Conservation (phyloP, 92 coral and sea anemone genomes). For the Palythoa heliodiscus region DNA sequence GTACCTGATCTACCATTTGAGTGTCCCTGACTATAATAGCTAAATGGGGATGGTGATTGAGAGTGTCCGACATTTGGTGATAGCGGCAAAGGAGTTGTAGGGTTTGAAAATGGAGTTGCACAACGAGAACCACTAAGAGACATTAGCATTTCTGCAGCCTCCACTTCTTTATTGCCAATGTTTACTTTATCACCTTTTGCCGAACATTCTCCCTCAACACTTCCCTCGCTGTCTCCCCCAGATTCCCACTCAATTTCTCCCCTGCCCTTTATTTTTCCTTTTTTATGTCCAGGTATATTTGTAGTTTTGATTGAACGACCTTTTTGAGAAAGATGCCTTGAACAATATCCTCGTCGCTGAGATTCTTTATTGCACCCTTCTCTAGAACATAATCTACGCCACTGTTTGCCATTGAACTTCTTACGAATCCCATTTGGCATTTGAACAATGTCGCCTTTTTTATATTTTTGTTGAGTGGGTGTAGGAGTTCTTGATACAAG, state of each 20-base stretch:
- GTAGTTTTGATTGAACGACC: slow-evolving; percentile 82
- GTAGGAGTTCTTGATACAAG: slow-evolving; percentile 81
- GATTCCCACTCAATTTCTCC: slow-evolving; percentile 99
- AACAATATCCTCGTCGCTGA: slow-evolving; percentile 95
- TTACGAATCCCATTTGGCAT: slow-evolving; percentile 95
- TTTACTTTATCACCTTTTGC: slow-evolving; percentile 22
- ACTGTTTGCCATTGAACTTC: slow-evolving; percentile 97
- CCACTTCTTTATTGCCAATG: slow-evolving; percentile 75
- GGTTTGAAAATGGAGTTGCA: slow-evolving; percentile 89
- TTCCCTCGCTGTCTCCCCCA: slow-evolving; percentile 97
- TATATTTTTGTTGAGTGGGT: slow-evolving; percentile 93
- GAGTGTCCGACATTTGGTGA: slow-evolving; percentile 79
- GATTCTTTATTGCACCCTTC: slow-evolving; percentile 96
- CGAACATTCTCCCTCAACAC: slow-evolving; percentile 92
- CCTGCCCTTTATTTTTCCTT: slow-evolving; percentile 79
- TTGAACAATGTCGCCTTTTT: slow-evolving; percentile 96
- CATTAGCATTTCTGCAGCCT: slow-evolving; percentile 93
- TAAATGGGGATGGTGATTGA: slow-evolving; percentile 79
- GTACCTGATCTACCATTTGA: slow-evolving; percentile 62
- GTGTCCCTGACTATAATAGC: slow-evolving; percentile 55
- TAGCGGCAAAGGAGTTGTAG: slow-evolving; percentile 85
- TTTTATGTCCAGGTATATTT: slow-evolving; percentile 91
- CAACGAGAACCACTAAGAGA: slow-evolving; percentile 92
- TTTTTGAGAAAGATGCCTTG: slow-evolving; percentile 92
- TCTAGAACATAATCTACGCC: slow-evolving; percentile 94